phyloP scores from a whole-genome alignment of 1,140 invertebrate species.

The Brachionus paranguensis region DNA sequence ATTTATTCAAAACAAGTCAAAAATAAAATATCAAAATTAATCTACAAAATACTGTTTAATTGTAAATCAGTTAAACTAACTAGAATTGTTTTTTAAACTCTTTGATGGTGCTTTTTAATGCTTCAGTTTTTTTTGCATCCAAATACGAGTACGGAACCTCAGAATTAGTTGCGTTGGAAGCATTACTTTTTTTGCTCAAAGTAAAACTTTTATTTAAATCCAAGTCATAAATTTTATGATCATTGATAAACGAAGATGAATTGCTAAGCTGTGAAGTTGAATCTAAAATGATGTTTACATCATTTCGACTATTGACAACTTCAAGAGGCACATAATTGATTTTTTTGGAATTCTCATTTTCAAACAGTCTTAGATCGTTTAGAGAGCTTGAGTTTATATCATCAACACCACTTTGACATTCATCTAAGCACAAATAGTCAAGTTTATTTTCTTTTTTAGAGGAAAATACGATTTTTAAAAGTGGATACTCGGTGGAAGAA shows the following conservation, averaged over 20 bases:
- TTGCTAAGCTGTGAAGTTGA: background rate
- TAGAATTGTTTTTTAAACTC: background rate
- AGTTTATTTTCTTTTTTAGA: background rate
- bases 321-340: slow-evolving; percentile 13
- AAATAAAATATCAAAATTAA: background rate
- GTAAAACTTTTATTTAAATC: background rate
- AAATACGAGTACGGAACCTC: background rate
- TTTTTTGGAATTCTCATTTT: background rate
- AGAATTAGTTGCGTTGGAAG: background rate
- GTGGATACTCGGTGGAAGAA: background rate
- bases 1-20: background rate
- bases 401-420: background rate
- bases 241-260: background rate
- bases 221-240: background rate
- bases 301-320: background rate
- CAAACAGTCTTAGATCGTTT: background rate
- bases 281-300: background rate
- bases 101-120: slow-evolving; percentile 23
- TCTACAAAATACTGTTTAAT: background rate
- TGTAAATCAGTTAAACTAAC: background rate
- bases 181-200: background rate
- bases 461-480: background rate
- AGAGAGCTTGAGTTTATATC: background rate
- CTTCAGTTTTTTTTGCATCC: background rate
- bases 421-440: background rate